Evolutionary conservation across 2,888 invertebrate species (phyloP), one percentile per base, ranked within the genome.

Genomic region (Machimus atricapillus): DNA sequence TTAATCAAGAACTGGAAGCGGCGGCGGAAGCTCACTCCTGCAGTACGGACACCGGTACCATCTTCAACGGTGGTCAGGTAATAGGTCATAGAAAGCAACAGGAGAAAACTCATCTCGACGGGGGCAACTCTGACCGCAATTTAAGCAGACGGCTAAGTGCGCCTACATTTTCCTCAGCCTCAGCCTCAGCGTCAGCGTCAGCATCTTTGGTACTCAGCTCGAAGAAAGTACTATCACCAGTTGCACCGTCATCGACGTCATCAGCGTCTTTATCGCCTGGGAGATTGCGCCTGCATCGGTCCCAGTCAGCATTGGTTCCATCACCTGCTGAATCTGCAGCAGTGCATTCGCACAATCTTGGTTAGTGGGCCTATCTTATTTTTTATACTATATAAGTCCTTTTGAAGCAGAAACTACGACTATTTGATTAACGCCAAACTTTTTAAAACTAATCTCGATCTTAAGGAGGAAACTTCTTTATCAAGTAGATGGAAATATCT

Each of bases 351-450:
- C 16, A 37, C n/a, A 66, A 86, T 37, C 56, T 79, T 86, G 86
- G 86, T 86, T 66, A 86, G 86, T 86, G 78, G 86, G 86, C 76
- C 43, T 86, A 85, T 23, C 58, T 19, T 23, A 3, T 27, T 66
- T 23, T 66, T 66, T 12, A 66, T 4, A 66, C 7, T 23, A 27
- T 23, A 1, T 19, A 66, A 66, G 23, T 27, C 19, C 66, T 66
- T n/a, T 66, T 27, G 23, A 66, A 16, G 5, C 4, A 46, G 5
- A 46, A 14, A 46, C 4, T 4, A 46, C 43, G 16, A 46, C 43
- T 46, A 0, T 46, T 14, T 46, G 4, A 4, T 2, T 46, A 3
- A 14, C 16, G 12, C 52, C 19, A 1, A 52, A 52, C 52, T 52
- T 52, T 52, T n/a, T 27, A n/a, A 52, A 16, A 52, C n/a, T 52